Evolutionary conservation across 2,113 vertebrate genomes (phyloP), one percentile per base, ranked within the genome.

Genomic region (Cyanoderma ruficeps): DNA sequence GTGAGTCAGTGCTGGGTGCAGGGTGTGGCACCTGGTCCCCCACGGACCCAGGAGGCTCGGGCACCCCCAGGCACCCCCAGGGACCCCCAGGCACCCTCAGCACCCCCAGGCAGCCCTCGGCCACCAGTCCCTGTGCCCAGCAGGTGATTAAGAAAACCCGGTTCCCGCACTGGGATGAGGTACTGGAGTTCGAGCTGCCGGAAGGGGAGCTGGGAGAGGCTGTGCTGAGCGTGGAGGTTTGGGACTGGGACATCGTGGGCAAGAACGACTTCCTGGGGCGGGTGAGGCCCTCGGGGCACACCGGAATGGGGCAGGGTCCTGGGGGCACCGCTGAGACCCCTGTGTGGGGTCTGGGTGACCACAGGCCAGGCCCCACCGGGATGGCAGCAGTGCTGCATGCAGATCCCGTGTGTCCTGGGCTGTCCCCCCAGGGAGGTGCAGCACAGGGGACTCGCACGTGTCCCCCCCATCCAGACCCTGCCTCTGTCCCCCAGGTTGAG

Each of bases 181-280:
- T 98, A 37, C 97, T 99, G 96, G 98, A 99, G 94, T 93, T 99
- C 28, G 95, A 98, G 72, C 87, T 99, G 83, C 91, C 97, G 0
- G 96, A 97, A 15, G 87, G 69, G 5, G 97, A 98, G 12, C 72
- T 4, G 7, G 95, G 98, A 10, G 65, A 70, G 28, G 95, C 85
- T 3, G 46, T 88, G 31, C 50, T 97, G 87, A 97, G 97, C 5
- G 97, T 99, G 94, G 98, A 99, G 90, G 98, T 99, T 64, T 99
- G 99, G 99, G 99, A 99, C 96, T 99, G 99, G 99, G 99, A 99
- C 97, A 98, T 99, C 97, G 98, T 99, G 98, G 99, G 99, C 93
- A 99, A 98, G 97, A 99, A 99, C 33, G 98, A 99, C 97, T 99
- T 99, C 97, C 72, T 99, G 94, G 99, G 99, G 81, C 97, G 98